A percentile compares a stretch with the other conserved stretches of the same genome.
Evolutionary conservation across 2,113 vertebrate species (phyloP).

Genomic region (Malurus alboscapulatus): DNA sequence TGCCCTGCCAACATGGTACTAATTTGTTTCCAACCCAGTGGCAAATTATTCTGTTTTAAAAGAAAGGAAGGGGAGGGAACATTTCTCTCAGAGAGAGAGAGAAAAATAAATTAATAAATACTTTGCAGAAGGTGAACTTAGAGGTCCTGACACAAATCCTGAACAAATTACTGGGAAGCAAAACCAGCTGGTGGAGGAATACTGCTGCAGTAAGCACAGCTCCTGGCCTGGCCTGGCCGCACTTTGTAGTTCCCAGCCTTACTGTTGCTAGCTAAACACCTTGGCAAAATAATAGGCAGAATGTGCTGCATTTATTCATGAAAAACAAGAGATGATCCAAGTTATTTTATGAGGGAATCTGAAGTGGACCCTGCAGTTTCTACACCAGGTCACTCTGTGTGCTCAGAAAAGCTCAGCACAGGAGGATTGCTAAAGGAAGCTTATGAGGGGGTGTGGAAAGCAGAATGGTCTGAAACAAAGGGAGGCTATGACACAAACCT

Average conservation of each 20-base stretch:
- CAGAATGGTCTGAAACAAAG: neutral
- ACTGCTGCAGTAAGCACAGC: slow-evolving; percentile 5
- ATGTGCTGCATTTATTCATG: slow-evolving; percentile 38
- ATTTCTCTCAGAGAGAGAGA: slow-evolving; percentile 49
- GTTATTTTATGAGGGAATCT: slow-evolving; percentile 26
- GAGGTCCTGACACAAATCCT: slow-evolving; percentile 72
- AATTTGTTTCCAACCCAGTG: slow-evolving; percentile 68
- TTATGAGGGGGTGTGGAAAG: neutral
- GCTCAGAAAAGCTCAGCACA: neutral
- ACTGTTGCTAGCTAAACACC: slow-evolving; percentile 58
- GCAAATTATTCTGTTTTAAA: slow-evolving; percentile 70
- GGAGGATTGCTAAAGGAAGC: neutral
- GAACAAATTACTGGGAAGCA: slow-evolving; percentile 81
- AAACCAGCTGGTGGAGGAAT: slow-evolving; percentile 77
- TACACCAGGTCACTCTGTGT: neutral
- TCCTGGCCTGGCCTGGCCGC: slow-evolving; percentile 25
- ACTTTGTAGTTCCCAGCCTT: slow-evolving; percentile 37
- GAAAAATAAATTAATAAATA: slow-evolving; percentile 66
- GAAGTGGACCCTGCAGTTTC: slow-evolving; percentile 6
- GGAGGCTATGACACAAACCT: neutral
- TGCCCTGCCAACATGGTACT: slow-evolving; percentile 49
- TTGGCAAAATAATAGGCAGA: slow-evolving; percentile 40
- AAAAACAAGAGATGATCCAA: slow-evolving; percentile 50
- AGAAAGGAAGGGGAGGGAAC: neutral
- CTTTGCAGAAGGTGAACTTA: slow-evolving; percentile 75